phyloP scores from a whole-genome alignment of 2,113 vertebrate genomes.

The Scopus umbretta region DNA sequence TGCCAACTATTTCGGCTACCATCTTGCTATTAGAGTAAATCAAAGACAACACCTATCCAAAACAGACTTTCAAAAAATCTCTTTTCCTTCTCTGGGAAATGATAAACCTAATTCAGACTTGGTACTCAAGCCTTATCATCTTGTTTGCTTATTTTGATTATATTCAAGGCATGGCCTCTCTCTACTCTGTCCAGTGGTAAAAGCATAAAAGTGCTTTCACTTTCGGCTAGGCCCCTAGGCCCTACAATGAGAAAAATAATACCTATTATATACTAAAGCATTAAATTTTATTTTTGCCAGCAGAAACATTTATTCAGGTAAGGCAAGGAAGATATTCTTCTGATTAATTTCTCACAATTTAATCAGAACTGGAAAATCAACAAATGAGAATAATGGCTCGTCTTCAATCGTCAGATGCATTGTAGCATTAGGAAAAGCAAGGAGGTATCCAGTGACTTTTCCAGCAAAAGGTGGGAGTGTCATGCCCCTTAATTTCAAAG shows the following conservation, averaged over 20 bases:
- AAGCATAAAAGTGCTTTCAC: not conserved
- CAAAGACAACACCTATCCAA: not conserved
- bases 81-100: not conserved
- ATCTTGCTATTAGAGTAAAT: not conserved
- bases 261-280: fast-evolving
- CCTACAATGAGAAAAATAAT: not conserved
- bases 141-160: not conserved
- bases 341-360: not conserved
- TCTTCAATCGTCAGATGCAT: not conserved
- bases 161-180: not conserved
- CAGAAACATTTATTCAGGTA: not conserved
- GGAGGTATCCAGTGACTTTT: not conserved
- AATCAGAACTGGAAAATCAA: not conserved
- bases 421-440: not conserved
- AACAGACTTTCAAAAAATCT: not conserved
- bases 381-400: not conserved
- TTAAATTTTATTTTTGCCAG: not conserved
- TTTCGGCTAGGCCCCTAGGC: no score
- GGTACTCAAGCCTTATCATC: not conserved
- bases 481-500: not conserved
- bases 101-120: not conserved
- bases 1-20: not conserved
- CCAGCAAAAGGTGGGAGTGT: fast-evolving
- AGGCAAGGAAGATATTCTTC: not conserved
- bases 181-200: not conserved